Percentiles rank a stretch among this genome's conserved stretches.
phyloP scores from a whole-genome alignment of 2,113 vertebrate species.

The Gobiocypris rarus region DNA sequence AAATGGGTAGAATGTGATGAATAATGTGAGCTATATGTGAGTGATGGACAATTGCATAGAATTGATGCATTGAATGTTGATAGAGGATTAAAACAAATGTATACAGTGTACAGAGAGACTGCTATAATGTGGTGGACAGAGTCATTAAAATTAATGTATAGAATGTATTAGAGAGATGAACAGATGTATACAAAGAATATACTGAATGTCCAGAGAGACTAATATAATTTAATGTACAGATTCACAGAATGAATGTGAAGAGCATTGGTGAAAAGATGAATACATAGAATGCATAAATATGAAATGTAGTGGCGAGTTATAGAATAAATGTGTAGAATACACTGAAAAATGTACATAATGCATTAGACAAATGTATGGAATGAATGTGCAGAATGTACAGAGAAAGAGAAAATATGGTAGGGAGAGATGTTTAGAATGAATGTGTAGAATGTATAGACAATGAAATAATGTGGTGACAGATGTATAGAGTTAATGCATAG shows the following conservation, averaged over 20 bases:
- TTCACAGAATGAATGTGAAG: background rate
- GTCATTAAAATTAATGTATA: background rate
- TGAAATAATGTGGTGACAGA: background rate
- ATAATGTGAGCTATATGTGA: background rate
- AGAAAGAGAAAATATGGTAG: background rate
- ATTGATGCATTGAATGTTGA: background rate
- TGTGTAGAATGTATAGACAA: background rate
- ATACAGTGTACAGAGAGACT: background rate
- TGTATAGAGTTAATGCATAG: background rate
- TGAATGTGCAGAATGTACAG: background rate
- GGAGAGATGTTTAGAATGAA: no score
- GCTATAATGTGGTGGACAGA: background rate
- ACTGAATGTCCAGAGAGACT: background rate
- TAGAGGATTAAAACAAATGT: background rate
- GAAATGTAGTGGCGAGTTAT: background rate
- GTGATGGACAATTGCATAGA: background rate
- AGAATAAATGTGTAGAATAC: background rate
- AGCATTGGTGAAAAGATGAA: background rate
- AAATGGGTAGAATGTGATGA: no score
- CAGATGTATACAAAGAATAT: background rate
- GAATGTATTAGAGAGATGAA: background rate
- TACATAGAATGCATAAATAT: background rate
- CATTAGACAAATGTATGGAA: background rate
- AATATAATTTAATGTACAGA: background rate
- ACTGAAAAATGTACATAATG: background rate